Conservation (phyloP, 2,888 invertebrate species). For the Linnaemya vulpina region DNA sequence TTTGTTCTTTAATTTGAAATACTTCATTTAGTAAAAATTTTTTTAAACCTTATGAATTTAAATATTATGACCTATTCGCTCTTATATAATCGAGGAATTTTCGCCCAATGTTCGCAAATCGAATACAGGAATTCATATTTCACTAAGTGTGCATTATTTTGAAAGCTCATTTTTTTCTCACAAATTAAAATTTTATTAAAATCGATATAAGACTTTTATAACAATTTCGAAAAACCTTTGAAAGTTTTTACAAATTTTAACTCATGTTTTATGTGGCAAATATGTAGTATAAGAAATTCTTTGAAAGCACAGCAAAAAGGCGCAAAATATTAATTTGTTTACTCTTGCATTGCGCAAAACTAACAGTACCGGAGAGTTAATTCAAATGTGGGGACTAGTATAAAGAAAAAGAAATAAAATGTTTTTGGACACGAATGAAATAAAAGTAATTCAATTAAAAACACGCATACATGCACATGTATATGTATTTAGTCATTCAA, state of each 20-base stretch:
- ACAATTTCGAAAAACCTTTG: no score
- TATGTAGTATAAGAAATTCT: neutral
- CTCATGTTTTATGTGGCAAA: neutral
- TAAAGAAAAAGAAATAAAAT: slow-evolving; percentile 22
- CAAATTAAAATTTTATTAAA: no score
- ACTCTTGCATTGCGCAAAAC: slow-evolving; percentile 65
- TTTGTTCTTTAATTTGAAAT: no score
- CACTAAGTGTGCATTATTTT: no score
- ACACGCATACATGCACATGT: neutral
- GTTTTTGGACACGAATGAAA: slow-evolving; percentile 17
- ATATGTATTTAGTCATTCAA: slow-evolving; percentile 3
- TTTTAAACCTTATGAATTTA: no score
- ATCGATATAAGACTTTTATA: no score
- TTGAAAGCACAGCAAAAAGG: slow-evolving; percentile 49
- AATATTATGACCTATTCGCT: no score
- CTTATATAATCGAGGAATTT: no score
- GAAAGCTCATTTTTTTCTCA: no score
- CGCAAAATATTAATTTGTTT: slow-evolving; percentile 54
- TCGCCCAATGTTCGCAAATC: no score
- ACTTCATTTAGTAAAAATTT: no score
- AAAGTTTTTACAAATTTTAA: neutral
- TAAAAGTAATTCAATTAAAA: slow-evolving; percentile 17
- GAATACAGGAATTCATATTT: no score
- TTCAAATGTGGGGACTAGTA: neutral
- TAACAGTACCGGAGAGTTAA: slow-evolving; percentile 49